Evolutionary conservation across 2,888 invertebrate species (phyloP), one percentile per base, ranked within the genome.

Genomic region (Lasioglossum figueresi): DNA sequence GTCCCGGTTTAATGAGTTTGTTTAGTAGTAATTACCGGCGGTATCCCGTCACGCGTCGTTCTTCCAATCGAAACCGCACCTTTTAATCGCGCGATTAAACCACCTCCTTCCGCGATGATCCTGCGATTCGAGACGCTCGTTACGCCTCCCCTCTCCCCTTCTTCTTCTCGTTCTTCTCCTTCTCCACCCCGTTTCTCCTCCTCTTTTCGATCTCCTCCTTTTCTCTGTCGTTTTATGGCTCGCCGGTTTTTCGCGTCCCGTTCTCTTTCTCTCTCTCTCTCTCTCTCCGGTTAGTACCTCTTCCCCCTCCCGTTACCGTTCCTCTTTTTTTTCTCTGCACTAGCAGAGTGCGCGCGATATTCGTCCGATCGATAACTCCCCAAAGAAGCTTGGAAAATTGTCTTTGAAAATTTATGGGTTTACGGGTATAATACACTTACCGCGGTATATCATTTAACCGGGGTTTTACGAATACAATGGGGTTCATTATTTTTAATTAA

Each of bases 1-100:
- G 89, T 87, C 88, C 88, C 79, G 83, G 83, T 89, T 91, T 91
- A 91, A 91, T 88, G 91, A 91, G 91, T 91, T 91, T 91, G 90
- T 91, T 86, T 89, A 86, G 91, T 84, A 85, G 88, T 91, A 88
- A 91, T 91, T 91, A 89, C 87, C 85, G 80, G 79, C 84, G 84
- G 73, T 66, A 63, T 80, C 80, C 84, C 76, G 86, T 74, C 83
- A 63, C 80, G 78, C 77, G 37, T 73, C 80, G 72, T 71, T 75
- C 76, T 59, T 66, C 79, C 40, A 82, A 86, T 81, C 70, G 74
- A 34, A 71, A 83, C 82, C 78, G 79, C 82, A 66, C 90, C 85
- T 85, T 81, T 83, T 76, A 68, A 83, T 82, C 85, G 82, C 70
- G n/a, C 86, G 73, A 74, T 82, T 83, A 75, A 83, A 81, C 81